Base-by-base conservation (phyloP, 2,888 invertebrate species). In the Lepetodrilus schrolli region DNA sequence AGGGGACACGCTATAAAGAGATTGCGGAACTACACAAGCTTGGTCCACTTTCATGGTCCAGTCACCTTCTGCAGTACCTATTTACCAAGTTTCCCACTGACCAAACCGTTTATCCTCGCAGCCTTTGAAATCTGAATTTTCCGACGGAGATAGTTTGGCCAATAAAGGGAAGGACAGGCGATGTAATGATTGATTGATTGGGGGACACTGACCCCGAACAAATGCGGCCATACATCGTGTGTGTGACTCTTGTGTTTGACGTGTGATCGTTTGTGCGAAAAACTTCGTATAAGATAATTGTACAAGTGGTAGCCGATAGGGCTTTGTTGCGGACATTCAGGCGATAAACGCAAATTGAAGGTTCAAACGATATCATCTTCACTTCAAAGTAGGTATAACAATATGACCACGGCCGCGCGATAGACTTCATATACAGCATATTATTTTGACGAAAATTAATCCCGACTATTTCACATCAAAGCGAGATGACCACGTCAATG, bases 371-470 rank as follows among this genome's bases (percentile, higher is more conserved):
- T 17, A 30, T 34, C 34, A 58, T 58, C 58, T 34, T 17, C 1
- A 58, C 58, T 30, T 58, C 58, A 58, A 58, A 58, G 58, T 58
- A 30, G 13, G 58, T 30, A 17, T 17, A 17, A 23, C 58, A 58
- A 58, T 58, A 58, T 58, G 58, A 30, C 26, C 26, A 23, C 26
- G 7, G 13, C 17, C 58, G 30, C 7, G 58, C 26, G 58, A 13
- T 30, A 58, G 51, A 7, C 5, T 30, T 34, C 13, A 43, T 30
- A n/a, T 23, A 17, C 58, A 21, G 10, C 21, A 17, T 30, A 58
- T 58, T 58, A 58, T 58, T 58, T 13, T 58, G 50, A 13, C 17
- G 26, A 58, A 58, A 30, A 58, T 58, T 58, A 58, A 58, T 58
- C 20, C 58, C 26, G 26, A 21, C 17, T 30, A 58, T 30, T 58